A percentile compares a stretch with the other conserved stretches of the same genome.
These are phyloP conservation scores for Haliclona indistincta DNA, from an alignment of 37 sponge, comb jelly and placozoan species.

Conservation along the genomic window DNA sequence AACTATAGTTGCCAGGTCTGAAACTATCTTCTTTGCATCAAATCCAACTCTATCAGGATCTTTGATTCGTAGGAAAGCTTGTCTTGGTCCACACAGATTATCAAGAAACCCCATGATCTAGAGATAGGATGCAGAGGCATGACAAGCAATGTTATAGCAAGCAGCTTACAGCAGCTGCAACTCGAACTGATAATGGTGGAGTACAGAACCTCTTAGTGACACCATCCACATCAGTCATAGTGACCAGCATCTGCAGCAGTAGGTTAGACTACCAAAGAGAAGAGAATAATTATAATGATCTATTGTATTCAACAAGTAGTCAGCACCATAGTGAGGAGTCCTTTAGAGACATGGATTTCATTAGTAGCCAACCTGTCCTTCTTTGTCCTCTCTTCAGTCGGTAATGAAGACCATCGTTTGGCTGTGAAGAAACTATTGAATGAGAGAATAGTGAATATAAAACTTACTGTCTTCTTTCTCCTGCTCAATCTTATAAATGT, in stretches of 20 bases:
- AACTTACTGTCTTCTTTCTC: conserved; percentile 38
- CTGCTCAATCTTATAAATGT: conserved; percentile 49
- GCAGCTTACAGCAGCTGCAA: conserved; percentile 65
- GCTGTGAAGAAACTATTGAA: conserved; percentile 5
- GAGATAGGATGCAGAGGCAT: neutral
- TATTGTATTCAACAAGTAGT: neutral
- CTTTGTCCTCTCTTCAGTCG: conserved; percentile 20
- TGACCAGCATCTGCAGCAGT: conserved; percentile 38
- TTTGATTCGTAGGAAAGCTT: conserved; percentile 68
- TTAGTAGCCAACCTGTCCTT: conserved; percentile 53
- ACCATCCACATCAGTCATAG: conserved; percentile 27
- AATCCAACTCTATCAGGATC: conserved; percentile 71
- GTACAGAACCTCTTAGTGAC: conserved; percentile 45
- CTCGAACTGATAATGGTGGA: conserved; percentile 52
- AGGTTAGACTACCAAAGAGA: neutral
- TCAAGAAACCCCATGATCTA: conserved; percentile 85
- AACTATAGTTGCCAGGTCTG: conserved; percentile 42
- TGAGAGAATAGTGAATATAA: neutral
- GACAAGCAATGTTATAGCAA: neutral
- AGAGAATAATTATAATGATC: neutral
- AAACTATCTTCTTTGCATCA: conserved; percentile 56
- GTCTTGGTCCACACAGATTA: conserved; percentile 74
- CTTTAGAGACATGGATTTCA: conserved; percentile 55
- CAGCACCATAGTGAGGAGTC: conserved; percentile 49
- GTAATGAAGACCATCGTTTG: conserved; percentile 34